Conservation (phyloP, 2,797 vertebrate species). For the Naso thynnoides region DNA sequence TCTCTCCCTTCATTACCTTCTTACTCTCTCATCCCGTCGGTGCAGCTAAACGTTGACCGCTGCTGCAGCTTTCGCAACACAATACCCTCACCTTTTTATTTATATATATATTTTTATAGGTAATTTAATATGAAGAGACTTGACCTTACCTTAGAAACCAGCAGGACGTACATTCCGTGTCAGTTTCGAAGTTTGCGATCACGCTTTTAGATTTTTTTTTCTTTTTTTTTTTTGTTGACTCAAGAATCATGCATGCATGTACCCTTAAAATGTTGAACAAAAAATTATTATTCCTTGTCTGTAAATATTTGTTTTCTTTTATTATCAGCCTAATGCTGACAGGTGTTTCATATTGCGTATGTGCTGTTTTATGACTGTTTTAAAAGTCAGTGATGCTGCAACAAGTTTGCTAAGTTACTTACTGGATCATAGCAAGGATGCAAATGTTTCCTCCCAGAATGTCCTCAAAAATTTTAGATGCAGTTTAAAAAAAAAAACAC, state of each 20-base stretch:
- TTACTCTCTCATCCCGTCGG: conserved; percentile 45
- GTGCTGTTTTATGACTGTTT: conserved; percentile 55
- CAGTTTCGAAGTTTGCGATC: conserved; percentile 57
- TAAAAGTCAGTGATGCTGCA: conserved; percentile 54
- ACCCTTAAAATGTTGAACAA: conserved; percentile 73
- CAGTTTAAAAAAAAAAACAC: conserved; percentile 54
- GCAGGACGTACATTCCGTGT: conserved; percentile 77
- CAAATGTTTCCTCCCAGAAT: conserved; percentile 29
- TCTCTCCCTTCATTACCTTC: conserved; percentile 22
- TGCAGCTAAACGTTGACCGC: conserved; percentile 83
- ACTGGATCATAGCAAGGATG: conserved; percentile 21
- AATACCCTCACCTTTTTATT: conserved; percentile 82
- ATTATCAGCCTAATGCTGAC: conserved; percentile 60
- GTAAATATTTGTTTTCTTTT: conserved; percentile 75
- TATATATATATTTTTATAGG: conserved; percentile 86
- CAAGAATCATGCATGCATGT: conserved; percentile 71
- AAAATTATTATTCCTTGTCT: conserved; percentile 53
- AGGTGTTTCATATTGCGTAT: conserved; percentile 62
- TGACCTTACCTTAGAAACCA: conserved; percentile 67
- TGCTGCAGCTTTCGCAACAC: conserved; percentile 82
- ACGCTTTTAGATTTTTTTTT: conserved; percentile 63
- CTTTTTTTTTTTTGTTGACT: conserved; percentile 55
- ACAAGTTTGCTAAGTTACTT: conserved; percentile 52
- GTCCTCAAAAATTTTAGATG: conserved; percentile 37
- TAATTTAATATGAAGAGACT: conserved; percentile 87